Conservation (phyloP, 1,140 invertebrate species). For the Goniozus legneri region DNA sequence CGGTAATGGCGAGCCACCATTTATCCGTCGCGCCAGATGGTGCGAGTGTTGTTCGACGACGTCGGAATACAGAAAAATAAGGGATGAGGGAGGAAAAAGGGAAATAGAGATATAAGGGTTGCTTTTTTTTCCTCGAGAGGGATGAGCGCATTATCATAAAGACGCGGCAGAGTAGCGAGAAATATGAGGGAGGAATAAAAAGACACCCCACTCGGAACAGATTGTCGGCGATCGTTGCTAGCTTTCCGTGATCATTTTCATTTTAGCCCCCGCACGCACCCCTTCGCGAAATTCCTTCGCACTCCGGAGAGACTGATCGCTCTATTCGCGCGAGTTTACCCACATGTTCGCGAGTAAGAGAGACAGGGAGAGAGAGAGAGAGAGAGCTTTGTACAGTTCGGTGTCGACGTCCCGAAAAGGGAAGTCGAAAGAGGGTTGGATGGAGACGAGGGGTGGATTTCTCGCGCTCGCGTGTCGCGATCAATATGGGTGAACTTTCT, state of each 20-base stretch:
- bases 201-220: too few species aligned
- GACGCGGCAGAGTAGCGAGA: conserved; percentile 14
- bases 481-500: conserved; percentile 45
- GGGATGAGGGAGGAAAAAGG: background rate
- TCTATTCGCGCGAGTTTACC: too few species aligned
- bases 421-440: conserved; percentile 37
- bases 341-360: background rate
- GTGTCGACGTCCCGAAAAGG: background rate
- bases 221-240: too few species aligned
- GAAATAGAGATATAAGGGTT: background rate
- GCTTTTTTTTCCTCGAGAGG: background rate
- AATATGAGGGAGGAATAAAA: too few species aligned
- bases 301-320: too few species aligned
- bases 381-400: too few species aligned
- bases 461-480: conserved; percentile 41
- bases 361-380: background rate
- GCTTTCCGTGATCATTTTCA: too few species aligned
- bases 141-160: conserved; percentile 22
- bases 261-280: too few species aligned
- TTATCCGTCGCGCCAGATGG: conserved; percentile 25
- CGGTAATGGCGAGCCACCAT: conserved; percentile 32
- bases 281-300: too few species aligned
- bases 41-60: conserved; percentile 8
- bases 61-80: too few species aligned
- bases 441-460: too few species aligned